Conservation (phyloP, 2,888 invertebrate species). For the Xestia c-nigrum region DNA sequence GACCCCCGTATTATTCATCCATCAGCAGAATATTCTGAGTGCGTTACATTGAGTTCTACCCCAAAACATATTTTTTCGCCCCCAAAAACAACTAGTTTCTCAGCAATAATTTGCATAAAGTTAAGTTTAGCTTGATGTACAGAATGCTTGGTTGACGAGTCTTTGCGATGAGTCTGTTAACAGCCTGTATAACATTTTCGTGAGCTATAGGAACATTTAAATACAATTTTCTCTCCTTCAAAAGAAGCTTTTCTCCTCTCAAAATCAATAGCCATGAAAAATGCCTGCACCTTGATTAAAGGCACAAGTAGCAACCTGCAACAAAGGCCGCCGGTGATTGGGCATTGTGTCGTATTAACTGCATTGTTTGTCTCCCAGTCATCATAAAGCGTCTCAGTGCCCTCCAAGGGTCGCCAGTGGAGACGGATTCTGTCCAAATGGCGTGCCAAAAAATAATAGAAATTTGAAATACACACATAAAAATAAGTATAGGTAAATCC, state of each 20-base stretch:
- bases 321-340: constrained; percentile 83
- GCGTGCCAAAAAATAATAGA: background rate
- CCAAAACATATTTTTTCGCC: too few relatives aligned
- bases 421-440: constrained; percentile 59
- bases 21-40: too few relatives aligned
- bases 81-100: too few relatives aligned
- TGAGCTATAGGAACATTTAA: background rate
- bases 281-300: constrained; percentile 44
- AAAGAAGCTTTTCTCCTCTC: constrained; percentile 9
- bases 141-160: too few relatives aligned
- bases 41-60: too few relatives aligned
- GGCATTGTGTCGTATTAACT: constrained; percentile 88
- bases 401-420: constrained; percentile 74
- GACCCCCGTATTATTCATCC: too few relatives aligned
- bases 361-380: constrained; percentile 87
- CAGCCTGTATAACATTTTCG: background rate
- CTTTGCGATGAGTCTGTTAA: too few relatives aligned
- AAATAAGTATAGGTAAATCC: background rate
- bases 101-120: too few relatives aligned
- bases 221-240: background rate
- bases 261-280: constrained; percentile 50
- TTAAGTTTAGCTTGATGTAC: too few relatives aligned
- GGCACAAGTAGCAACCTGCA: constrained; percentile 53
- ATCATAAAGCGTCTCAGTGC: constrained; percentile 86
- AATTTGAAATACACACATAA: background rate